Percentiles rank a stretch among this genome's conserved stretches.
These are phyloP conservation scores for Chondrilla cf. caribensis DNA, from an alignment of 37 sponge, comb jelly and placozoan genomes.

Conservation along the genomic window DNA sequence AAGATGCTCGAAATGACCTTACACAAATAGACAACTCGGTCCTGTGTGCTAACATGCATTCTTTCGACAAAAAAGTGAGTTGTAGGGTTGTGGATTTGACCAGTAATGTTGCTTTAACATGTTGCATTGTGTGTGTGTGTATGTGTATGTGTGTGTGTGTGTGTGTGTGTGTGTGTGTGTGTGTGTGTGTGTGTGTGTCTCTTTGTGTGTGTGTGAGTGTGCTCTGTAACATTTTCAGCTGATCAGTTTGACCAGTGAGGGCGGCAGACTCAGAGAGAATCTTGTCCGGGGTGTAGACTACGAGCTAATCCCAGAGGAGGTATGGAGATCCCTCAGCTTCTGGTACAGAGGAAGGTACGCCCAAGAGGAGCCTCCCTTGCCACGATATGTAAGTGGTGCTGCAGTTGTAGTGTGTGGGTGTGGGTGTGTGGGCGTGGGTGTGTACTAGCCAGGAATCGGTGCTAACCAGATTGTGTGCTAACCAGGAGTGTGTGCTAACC, in stretches of 20 bases:
- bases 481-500: no score
- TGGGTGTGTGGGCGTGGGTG: not conserved
- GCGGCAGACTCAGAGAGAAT: not conserved
- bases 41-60: conserved; percentile 4
- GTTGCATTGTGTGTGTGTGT: conserved; percentile 32
- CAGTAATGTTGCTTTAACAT: no score
- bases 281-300: conserved; percentile 39
- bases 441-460: no score
- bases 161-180: conserved; percentile 28
- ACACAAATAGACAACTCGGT: conserved; percentile 24
- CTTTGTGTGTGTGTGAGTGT: conserved; percentile 10
- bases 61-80: not conserved
- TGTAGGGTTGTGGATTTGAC: no score
- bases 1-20: not conserved
- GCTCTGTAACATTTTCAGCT: not conserved
- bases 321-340: conserved; percentile 79
- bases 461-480: no score
- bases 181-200: conserved; percentile 24
- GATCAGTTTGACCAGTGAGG: conserved; percentile 29
- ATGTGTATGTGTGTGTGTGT: conserved; percentile 17
- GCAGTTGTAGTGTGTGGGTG: not conserved
- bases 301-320: conserved; percentile 78
- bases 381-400: conserved; percentile 73
- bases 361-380: conserved; percentile 50
- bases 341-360: conserved; percentile 66